Percentiles rank a stretch among this genome's conserved stretches.
Evolutionary conservation across 2,888 invertebrate genomes (phyloP).

Genomic region (Agonum fuliginosum): DNA sequence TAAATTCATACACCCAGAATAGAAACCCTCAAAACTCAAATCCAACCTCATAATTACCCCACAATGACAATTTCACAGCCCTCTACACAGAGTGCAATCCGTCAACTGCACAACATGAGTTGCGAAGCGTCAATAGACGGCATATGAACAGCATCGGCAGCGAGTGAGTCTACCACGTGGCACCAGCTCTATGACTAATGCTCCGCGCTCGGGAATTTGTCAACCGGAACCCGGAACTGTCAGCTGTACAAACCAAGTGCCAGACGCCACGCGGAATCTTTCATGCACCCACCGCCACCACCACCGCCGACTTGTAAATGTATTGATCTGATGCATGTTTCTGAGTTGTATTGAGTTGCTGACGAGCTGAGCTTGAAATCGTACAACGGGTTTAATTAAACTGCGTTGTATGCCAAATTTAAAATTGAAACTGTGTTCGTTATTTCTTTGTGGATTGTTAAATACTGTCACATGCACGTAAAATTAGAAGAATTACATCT

Average conservation of each 20-base stretch:
- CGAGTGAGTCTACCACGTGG: too few relatives aligned
- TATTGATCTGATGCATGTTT: constrained; percentile 41
- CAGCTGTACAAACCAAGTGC: constrained; percentile 57
- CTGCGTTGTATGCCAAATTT: neutral
- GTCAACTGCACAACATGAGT: neutral
- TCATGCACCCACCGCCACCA: too few relatives aligned
- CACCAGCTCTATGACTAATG: constrained; percentile 48
- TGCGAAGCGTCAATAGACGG: neutral
- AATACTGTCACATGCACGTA: neutral
- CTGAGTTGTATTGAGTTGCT: neutral
- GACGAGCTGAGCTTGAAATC: neutral
- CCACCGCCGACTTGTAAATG: constrained; percentile 47
- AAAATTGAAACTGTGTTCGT: neutral
- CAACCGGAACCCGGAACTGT: constrained; percentile 55
- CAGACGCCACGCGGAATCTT: constrained; percentile 28
- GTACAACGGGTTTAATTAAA: neutral
- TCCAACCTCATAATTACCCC: neutral
- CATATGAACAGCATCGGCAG: constrained; percentile 16
- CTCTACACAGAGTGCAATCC: neutral
- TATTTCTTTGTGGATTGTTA: neutral
- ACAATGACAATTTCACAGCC: neutral
- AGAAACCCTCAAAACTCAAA: neutral
- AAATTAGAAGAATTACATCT: too few relatives aligned
- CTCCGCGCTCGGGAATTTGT: constrained; percentile 31
- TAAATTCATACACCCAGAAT: too few relatives aligned